Percentiles rank a stretch among this genome's conserved stretches.
phyloP scores from a whole-genome alignment of 2,797 vertebrate genomes.

The Melanogrammus aeglefinus region DNA sequence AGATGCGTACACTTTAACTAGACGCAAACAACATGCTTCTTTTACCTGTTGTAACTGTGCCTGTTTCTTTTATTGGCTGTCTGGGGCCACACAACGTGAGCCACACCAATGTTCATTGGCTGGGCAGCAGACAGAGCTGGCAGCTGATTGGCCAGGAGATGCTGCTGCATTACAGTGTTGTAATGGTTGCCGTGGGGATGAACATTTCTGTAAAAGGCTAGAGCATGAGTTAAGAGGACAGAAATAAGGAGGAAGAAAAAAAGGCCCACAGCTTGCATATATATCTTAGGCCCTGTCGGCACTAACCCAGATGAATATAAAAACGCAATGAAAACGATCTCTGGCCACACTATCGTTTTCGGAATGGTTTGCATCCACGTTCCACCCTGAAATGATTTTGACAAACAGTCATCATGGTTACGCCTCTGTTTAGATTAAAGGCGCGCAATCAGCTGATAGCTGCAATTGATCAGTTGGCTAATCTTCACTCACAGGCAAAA shows the following conservation, averaged over 20 bases:
- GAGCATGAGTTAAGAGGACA: not conserved
- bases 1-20: not conserved
- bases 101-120: slow-evolving; percentile 92
- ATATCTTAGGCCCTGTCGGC: no score
- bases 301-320: no score
- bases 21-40: not conserved
- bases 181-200: slow-evolving; percentile 85
- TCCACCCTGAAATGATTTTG: no score
- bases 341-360: no score
- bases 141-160: slow-evolving; percentile 90
- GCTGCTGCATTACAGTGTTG: slow-evolving; percentile 84
- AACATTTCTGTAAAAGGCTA: slow-evolving; percentile 77
- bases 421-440: no score
- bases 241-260: not conserved
- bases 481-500: no score
- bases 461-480: no score
- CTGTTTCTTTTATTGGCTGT: slow-evolving; percentile 86
- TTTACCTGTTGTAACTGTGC: slow-evolving; percentile 85
- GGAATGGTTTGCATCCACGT: no score
- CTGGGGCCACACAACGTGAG: slow-evolving; percentile 96
- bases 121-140: slow-evolving; percentile 85
- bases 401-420: no score
- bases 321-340: no score
- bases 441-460: no score
- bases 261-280: no score